phyloP scores from a whole-genome alignment of 2,888 invertebrate species.

The Erynnis tages region DNA sequence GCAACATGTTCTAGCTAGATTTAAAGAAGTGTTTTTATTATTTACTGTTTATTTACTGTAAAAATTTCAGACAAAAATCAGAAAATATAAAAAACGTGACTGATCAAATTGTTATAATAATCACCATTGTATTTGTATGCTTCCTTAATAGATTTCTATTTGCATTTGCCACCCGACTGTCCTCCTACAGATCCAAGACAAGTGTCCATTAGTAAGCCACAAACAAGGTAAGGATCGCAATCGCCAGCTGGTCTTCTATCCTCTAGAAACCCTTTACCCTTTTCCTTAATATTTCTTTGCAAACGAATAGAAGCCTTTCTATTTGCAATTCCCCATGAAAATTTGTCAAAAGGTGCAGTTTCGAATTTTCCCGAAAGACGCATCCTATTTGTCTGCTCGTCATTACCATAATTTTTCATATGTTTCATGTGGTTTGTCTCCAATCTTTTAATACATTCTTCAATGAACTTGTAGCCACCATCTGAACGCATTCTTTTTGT shows the following conservation, averaged over 20 bases:
- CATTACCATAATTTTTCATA: slow-evolving; percentile 94
- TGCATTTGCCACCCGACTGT: slow-evolving; percentile 30
- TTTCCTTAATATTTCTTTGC: slow-evolving; percentile 92
- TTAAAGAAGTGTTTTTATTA: not conserved
- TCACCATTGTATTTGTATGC: no score
- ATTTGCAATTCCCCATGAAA: slow-evolving; percentile 94
- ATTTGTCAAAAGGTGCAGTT: slow-evolving; percentile 96
- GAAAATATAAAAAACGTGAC: slow-evolving; percentile 4
- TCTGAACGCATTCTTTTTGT: slow-evolving; percentile 91
- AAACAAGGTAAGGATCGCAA: slow-evolving; percentile 90
- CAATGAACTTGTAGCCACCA: slow-evolving; percentile 88
- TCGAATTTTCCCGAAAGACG: slow-evolving; percentile 96
- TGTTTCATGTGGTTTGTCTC: slow-evolving; percentile 94
- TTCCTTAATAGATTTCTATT: slow-evolving; percentile 21
- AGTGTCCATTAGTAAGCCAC: slow-evolving; percentile 77
- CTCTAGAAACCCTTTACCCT: slow-evolving; percentile 95
- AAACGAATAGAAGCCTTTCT: slow-evolving; percentile 96
- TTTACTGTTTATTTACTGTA: slow-evolving; percentile 5
- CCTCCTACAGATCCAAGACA: slow-evolving; percentile 46
- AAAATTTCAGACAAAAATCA: slow-evolving; percentile 1
- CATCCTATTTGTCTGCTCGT: slow-evolving; percentile 95
- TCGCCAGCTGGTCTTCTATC: slow-evolving; percentile 95
- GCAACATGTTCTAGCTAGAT: no score
- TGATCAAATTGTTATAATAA: not conserved
- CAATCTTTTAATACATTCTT: slow-evolving; percentile 94